Base-by-base conservation (phyloP, 2,797 vertebrate species). In the Acrossocheilus fasciatus region DNA sequence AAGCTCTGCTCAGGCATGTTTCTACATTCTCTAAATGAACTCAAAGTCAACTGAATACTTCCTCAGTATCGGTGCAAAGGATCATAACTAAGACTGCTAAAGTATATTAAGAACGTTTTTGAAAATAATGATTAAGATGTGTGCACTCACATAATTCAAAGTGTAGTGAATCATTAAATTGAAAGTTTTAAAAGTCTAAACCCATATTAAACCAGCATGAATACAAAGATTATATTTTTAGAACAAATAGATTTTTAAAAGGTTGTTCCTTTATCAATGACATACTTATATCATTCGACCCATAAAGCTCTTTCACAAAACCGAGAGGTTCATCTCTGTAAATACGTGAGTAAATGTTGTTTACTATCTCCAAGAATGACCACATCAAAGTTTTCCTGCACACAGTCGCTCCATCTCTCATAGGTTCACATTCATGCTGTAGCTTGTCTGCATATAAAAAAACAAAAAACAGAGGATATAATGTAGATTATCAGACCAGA, bases 1-100 rank as follows among this genome's bases (percentile, higher is more conserved):
- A n/a, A 50, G 41, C 5, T 62, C 12, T 62, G 84, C 68, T 30
- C 66, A 79, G n/a, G 26, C 66, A 59, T 72, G 84, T 80, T 79
- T 80, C 6, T 68, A 14, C 10, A 77, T 3, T 36, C 34, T 36
- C 34, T 36, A 11, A 30, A 82, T 82, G 3, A 82, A 18, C 18
- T 30, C 41, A 6, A 52, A 12, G 54, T 45, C 52, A 73, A 1
- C n/a, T 26, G 2, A 64, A 64, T 6, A 64, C n/a, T 12, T 20
- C 8, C 57, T 23, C 20, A 17, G 15, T 18, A 52, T 52, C 5
- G 0, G 50, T 52, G 18, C 6, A 54, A 20, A 54, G 18, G 18
- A 54, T 20, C 52, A 54, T 18, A 54, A 54, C 52, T 8, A 18
- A 54, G 52, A 8, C 52, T 8, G 6, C 17, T 52, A 17, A 52